Evolutionary conservation across 2,797 vertebrate genomes (phyloP), one percentile per base, ranked within the genome.

Genomic region (Gymnoscopelus microlampas): DNA sequence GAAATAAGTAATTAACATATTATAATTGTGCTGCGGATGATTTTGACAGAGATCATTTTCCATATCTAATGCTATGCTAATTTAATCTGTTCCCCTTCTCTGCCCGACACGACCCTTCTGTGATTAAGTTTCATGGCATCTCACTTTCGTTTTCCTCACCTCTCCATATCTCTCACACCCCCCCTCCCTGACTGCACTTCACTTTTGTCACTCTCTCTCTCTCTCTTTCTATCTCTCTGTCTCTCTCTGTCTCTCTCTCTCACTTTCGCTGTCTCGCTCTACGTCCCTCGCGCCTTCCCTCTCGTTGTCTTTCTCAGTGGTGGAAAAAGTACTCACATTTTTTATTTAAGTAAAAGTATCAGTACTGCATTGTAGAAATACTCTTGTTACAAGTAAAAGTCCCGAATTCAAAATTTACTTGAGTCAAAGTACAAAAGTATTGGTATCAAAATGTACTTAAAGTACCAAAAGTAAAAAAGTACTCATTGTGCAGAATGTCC

Each of bases 41-140:
- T 97, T 98, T 97, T 98, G 97, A 98, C 97, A 98, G 97, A 97
- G 97, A 97, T 98, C 96, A 98, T 97, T 98, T 98, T 98, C 97
- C 96, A 97, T 97, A 96, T 97, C 96, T 97, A 98, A 98, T 98
- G 96, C 96, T 97, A 97, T 98, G 97, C 96, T 98, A 98, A 98
- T 98, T 97, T 97, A 98, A 98, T 98, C 96, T 97, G 97, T 97
- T 97, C 95, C 96, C 95, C 92, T 95, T 95, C 92, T 94, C 95
- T 98, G 95, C 95, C 94, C 88, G 85, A 98, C 96, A 98, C 96
- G 97, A 98, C 97, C 97, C 97, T 96, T 96, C 94, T 91, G 95
- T 97, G 96, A 98, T 98, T 97, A 96, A 95, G 95, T 97, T 97
- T 97, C 96, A 96, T 95, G 96, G 95, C 93, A 93, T 94, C 91